phyloP scores from a whole-genome alignment of 2,113 vertebrate genomes.

The Cyanoderma ruficeps region DNA sequence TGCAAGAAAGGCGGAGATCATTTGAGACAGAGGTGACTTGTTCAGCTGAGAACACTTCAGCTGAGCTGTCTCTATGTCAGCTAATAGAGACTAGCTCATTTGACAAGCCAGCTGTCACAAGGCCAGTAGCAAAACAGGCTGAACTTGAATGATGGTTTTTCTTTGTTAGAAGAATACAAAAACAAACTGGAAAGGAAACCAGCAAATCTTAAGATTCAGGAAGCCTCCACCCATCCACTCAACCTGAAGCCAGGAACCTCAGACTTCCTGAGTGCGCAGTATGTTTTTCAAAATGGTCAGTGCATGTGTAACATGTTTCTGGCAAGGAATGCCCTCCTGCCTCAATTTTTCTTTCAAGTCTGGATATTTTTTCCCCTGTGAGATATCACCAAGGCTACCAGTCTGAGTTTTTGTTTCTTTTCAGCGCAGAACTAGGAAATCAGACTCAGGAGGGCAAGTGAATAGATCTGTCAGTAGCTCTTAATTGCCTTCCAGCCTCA shows the following conservation, averaged over 20 bases:
- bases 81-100: background rate
- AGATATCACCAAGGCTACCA: background rate
- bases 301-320: background rate
- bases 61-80: background rate
- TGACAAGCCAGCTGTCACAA: background rate
- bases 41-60: background rate
- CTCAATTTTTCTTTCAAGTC: constrained; percentile 20
- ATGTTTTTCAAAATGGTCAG: background rate
- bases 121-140: constrained; percentile 18
- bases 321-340: constrained; percentile 15
- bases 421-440: background rate
- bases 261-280: constrained; percentile 60
- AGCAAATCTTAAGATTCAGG: constrained; percentile 73
- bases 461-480: background rate
- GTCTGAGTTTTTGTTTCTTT: background rate
- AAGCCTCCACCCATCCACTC: constrained; percentile 71
- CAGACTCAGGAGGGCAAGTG: background rate
- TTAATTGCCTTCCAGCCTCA: background rate
- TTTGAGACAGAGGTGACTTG: background rate
- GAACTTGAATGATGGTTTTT: constrained; percentile 45
- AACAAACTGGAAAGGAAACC: constrained; percentile 74
- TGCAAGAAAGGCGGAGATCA: background rate
- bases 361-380: background rate
- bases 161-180: constrained; percentile 69
- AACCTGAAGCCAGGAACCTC: constrained; percentile 67